Evolutionary conservation across 2,797 vertebrate species (phyloP).

Genomic region (Arnoldichthys spilopterus): DNA sequence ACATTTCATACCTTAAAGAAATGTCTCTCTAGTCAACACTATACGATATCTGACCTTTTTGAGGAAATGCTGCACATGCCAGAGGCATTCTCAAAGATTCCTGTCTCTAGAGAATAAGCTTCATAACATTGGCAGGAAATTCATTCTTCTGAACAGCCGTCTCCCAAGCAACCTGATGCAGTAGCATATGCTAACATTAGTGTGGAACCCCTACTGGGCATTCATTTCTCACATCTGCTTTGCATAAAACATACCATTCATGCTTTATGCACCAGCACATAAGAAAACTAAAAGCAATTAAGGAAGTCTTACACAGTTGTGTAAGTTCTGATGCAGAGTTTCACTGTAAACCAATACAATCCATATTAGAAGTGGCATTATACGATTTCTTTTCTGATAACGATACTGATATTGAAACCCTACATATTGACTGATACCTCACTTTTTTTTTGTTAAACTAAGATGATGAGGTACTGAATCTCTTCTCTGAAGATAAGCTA

Average conservation of each 20-base stretch:
- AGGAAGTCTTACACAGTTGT: too few relatives aligned
- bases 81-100: slow-evolving; percentile 26
- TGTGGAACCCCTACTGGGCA: neutral
- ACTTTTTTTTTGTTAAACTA: too few relatives aligned
- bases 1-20: slow-evolving; percentile 4
- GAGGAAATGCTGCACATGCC: slow-evolving; percentile 21
- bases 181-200: neutral
- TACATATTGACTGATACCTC: too few relatives aligned
- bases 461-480: too few relatives aligned
- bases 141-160: slow-evolving; percentile 1
- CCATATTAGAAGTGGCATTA: too few relatives aligned
- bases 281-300: neutral
- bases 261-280: neutral
- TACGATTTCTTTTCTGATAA: too few relatives aligned
- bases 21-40: slow-evolving; percentile 4
- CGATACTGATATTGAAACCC: too few relatives aligned
- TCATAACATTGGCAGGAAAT: neutral
- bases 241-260: neutral
- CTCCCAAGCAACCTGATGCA: slow-evolving; percentile 1
- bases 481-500: too few relatives aligned
- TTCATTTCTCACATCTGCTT: neutral
- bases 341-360: too few relatives aligned
- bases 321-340: too few relatives aligned
- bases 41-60: slow-evolving; percentile 45
- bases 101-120: neutral